A percentile compares a stretch with the other conserved stretches of the same genome.
Conservation (phyloP, 2,797 vertebrate species). For the Cuniculus paca region DNA sequence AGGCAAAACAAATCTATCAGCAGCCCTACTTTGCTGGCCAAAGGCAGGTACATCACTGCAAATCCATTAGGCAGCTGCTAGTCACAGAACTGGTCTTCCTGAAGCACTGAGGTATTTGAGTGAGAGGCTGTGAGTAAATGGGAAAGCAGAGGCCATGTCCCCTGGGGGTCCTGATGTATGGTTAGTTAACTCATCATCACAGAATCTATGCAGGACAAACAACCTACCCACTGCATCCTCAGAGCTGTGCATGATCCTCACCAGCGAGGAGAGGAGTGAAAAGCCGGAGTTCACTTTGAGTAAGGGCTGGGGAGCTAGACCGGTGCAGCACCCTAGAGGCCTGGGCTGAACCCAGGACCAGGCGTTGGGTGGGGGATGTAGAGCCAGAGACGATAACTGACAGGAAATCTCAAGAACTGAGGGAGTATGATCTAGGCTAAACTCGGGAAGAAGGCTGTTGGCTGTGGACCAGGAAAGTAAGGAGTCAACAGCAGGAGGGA, state of each 20-base stretch:
- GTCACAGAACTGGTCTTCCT: not conserved
- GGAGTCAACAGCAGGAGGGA: not conserved
- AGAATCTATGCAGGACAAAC: not conserved
- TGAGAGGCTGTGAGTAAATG: not conserved
- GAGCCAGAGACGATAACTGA: not conserved
- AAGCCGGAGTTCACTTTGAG: not conserved
- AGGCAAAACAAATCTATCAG: not conserved
- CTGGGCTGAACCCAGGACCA: not conserved
- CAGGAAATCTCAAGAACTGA: not conserved
- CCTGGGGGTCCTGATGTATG: fast-evolving
- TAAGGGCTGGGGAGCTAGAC: not conserved
- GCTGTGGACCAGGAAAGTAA: not conserved
- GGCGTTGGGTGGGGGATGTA: not conserved
- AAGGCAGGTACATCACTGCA: not conserved
- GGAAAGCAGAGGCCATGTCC: fast-evolving
- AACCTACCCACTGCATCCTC: fast-evolving
- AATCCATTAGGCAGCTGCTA: not conserved
- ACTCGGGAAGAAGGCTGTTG: not conserved
- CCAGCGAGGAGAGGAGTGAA: not conserved
- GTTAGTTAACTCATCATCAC: too few species aligned
- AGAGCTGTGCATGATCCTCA: not conserved
- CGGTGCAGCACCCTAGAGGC: not conserved
- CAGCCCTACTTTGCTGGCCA: not conserved
- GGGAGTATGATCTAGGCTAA: fast-evolving
- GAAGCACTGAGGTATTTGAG: not conserved